A percentile compares a stretch with the other conserved stretches of the same genome.
phyloP scores from a whole-genome alignment of 2,888 invertebrate genomes.

The Morpho helenor region DNA sequence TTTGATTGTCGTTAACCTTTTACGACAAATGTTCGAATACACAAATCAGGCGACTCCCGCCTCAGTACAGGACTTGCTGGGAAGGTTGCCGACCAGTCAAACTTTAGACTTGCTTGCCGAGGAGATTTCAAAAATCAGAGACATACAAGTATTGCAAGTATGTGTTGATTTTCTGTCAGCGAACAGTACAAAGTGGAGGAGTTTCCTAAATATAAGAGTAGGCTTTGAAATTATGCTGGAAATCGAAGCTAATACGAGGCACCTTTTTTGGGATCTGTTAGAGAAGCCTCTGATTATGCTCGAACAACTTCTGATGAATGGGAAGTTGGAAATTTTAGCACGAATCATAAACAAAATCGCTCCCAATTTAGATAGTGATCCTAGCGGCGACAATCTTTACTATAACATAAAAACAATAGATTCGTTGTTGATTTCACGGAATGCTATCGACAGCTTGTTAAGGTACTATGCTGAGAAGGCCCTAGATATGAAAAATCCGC shows the following conservation, averaged over 20 bases:
- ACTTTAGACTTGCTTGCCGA: constrained; percentile 81
- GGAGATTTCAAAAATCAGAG: constrained; percentile 81
- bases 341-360: constrained; percentile 80
- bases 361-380: constrained; percentile 58
- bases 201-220: constrained; percentile 81
- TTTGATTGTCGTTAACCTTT: constrained; percentile 71
- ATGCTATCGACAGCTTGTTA: constrained; percentile 83
- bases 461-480: constrained; percentile 89
- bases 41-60: constrained; percentile 62
- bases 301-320: constrained; percentile 93
- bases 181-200: constrained; percentile 65
- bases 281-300: constrained; percentile 87
- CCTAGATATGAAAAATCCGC: constrained; percentile 81
- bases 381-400: constrained; percentile 74
- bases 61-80: constrained; percentile 75
- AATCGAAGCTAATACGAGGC: constrained; percentile 77
- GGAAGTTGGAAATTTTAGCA: constrained; percentile 83
- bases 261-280: constrained; percentile 81
- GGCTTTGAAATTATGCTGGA: constrained; percentile 84
- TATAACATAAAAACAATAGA: constrained; percentile 81
- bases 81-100: constrained; percentile 78
- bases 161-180: constrained; percentile 80
- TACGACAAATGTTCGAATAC: constrained; percentile 78
- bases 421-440: constrained; percentile 74
- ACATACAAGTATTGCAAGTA: constrained; percentile 82